Conservation (phyloP, 2,797 vertebrate genomes). For the Macroramphosus scolopax region DNA sequence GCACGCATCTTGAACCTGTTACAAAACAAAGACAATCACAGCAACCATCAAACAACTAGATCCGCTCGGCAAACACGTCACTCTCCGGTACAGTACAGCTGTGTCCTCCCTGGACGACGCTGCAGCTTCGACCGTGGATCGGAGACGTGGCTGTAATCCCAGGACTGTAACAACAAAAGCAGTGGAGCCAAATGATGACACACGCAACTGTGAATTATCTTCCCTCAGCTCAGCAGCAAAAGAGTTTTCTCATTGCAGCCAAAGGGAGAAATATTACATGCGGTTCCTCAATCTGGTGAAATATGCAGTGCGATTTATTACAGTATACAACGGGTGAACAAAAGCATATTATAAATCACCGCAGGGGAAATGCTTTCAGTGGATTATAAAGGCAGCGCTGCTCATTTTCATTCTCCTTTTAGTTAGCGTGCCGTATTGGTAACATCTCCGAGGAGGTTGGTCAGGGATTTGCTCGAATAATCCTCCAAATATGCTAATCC, state of each 20-base stretch:
- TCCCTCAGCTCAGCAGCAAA: slow-evolving; percentile 33
- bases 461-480: slow-evolving; percentile 59
- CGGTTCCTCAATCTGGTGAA: slow-evolving; percentile 38
- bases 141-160: slow-evolving; percentile 36
- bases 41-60: slow-evolving; percentile 38
- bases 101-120: slow-evolving; percentile 25
- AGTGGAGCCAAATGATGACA: neutral
- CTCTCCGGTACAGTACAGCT: slow-evolving; percentile 33
- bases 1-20: slow-evolving; percentile 27
- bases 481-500: slow-evolving; percentile 62
- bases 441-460: slow-evolving; percentile 38
- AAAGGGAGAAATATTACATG: slow-evolving; percentile 48
- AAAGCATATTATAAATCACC: slow-evolving; percentile 49
- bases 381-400: slow-evolving; percentile 46
- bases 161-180: slow-evolving; percentile 12
- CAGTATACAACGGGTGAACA: slow-evolving; percentile 39
- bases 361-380: slow-evolving; percentile 34
- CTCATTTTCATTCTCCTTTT: slow-evolving; percentile 51
- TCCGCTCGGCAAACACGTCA: slow-evolving; percentile 34
- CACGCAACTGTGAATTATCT: slow-evolving; percentile 36
- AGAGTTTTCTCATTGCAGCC: slow-evolving; percentile 65
- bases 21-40: slow-evolving; percentile 37
- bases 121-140: slow-evolving; percentile 28
- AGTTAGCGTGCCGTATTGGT: slow-evolving; percentile 44
- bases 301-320: slow-evolving; percentile 67